These are phyloP conservation scores for Cepphus grylle DNA, from an alignment of 2,113 vertebrate genomes.

Conservation along the genomic window DNA sequence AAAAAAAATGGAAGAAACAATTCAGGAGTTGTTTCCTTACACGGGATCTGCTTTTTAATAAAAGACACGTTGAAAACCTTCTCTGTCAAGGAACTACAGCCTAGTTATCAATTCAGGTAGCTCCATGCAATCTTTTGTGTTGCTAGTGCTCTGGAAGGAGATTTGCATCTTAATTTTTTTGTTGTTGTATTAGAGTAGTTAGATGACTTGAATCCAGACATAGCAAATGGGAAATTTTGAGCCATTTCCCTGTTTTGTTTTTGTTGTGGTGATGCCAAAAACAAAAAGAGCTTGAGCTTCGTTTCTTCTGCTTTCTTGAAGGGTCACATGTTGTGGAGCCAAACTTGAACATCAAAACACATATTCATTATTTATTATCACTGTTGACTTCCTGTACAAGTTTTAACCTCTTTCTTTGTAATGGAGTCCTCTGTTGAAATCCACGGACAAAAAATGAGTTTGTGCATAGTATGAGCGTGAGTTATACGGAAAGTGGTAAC, in stretches of 20 bases:
- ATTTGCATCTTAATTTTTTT: neutral
- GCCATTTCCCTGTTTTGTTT: neutral
- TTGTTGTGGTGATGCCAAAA: neutral
- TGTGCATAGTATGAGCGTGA: neutral
- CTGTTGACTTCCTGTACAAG: neutral
- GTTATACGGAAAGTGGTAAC: neutral
- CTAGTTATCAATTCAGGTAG: neutral
- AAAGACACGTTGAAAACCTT: neutral
- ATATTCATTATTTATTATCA: neutral
- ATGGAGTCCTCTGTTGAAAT: neutral
- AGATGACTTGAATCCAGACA: neutral
- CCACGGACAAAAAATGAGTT: neutral
- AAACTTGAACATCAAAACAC: neutral
- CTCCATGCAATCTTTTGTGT: neutral
- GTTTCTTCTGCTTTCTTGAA: neutral
- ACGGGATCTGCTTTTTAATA: neutral
- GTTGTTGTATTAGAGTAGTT: neutral
- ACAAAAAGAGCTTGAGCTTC: neutral
- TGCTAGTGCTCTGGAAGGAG: neutral
- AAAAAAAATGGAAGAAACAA: neutral
- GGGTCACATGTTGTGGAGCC: neutral
- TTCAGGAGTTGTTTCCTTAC: neutral
- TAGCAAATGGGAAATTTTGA: neutral
- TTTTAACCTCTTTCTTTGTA: neutral
- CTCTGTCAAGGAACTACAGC: neutral